Percentiles rank a stretch among this genome's conserved stretches.
Conservation (phyloP, 1,140 invertebrate species). For the Lordiphosa clarofinis region DNA sequence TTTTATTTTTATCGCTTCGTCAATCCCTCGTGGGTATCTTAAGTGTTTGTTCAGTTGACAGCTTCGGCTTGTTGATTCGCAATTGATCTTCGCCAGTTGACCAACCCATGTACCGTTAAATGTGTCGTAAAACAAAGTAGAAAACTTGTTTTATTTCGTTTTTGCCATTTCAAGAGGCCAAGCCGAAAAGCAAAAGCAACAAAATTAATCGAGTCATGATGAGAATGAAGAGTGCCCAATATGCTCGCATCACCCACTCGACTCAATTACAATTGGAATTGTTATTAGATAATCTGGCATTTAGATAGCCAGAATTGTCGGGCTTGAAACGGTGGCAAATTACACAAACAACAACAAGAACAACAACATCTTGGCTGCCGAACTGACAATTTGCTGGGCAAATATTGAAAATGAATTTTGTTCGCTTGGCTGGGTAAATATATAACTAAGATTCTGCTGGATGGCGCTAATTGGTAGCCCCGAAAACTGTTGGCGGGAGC, state of each 20-base stretch:
- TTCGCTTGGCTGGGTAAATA: conserved; percentile 2
- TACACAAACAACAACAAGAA: background rate
- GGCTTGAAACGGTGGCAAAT: conserved; percentile 23
- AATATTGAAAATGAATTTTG: conserved; percentile 36
- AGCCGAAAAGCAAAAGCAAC: too few species aligned
- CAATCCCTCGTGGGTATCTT: too few species aligned
- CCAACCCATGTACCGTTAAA: conserved; percentile 36
- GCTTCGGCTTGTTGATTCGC: conserved; percentile 24
- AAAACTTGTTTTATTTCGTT: conserved; percentile 5
- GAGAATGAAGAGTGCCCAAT: too few species aligned
- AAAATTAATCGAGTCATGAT: conserved; percentile 1
- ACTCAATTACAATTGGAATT: background rate
- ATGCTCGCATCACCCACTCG: too few species aligned
- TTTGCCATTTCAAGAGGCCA: background rate
- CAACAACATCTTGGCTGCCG: background rate
- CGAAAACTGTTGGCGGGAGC: conserved; percentile 8
- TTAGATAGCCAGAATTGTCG: conserved; percentile 40
- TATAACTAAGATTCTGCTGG: background rate
- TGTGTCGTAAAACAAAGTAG: conserved; percentile 17
- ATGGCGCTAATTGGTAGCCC: conserved; percentile 43
- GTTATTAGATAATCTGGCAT: conserved; percentile 10
- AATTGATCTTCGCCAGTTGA: conserved; percentile 36
- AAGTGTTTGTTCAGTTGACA: conserved; percentile 17
- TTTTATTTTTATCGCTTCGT: conserved; percentile 13
- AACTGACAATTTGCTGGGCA: conserved; percentile 43